phyloP scores from a whole-genome alignment of 2,888 invertebrate species.

The Folsomia manolachei region DNA sequence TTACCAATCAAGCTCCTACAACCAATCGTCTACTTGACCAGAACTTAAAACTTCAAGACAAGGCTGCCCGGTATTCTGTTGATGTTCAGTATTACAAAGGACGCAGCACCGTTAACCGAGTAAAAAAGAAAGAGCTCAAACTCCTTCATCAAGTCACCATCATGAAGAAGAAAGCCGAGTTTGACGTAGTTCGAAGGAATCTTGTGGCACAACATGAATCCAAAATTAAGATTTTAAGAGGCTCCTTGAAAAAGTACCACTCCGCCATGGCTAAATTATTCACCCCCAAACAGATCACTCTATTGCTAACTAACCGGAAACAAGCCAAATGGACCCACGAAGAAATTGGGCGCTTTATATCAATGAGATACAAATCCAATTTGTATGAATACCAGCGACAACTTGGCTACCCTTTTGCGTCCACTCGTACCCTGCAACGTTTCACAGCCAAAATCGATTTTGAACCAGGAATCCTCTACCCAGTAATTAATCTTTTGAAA shows the following conservation, averaged over 20 bases:
- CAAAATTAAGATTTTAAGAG: no score
- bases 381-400: background rate
- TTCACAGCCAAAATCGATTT: background rate
- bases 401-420: background rate
- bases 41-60: no score
- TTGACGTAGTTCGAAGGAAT: no score
- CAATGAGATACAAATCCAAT: conserved; percentile 3
- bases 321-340: conserved; percentile 9
- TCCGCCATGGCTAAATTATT: background rate
- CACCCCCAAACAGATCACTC: background rate
- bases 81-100: no score
- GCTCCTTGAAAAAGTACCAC: background rate
- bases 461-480: background rate
- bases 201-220: no score
- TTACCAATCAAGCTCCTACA: no score
- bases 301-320: background rate
- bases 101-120: no score
- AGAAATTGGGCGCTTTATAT: background rate
- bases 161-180: no score
- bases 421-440: background rate
- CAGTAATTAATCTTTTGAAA: background rate
- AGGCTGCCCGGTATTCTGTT: no score
- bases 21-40: no score
- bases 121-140: no score
- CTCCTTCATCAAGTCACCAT: no score